A percentile compares a stretch with the other conserved stretches of the same genome.
Evolutionary conservation across 1,140 invertebrate species (phyloP).

Genomic region (Vollenhovia emeryi): DNA sequence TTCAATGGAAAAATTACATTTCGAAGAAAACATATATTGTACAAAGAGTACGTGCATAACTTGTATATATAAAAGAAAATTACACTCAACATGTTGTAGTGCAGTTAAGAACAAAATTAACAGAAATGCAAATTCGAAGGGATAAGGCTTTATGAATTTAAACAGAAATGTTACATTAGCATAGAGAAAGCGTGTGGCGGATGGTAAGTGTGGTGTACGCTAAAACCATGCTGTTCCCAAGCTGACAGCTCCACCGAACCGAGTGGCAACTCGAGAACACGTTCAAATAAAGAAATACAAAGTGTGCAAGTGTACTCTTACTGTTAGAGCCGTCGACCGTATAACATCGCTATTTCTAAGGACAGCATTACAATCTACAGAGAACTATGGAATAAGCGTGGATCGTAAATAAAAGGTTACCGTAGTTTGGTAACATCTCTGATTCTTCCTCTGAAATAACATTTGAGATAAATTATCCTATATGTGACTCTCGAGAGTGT

Average conservation of each 20-base stretch:
- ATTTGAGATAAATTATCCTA: conserved; percentile 77
- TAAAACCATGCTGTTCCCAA: conserved; percentile 32
- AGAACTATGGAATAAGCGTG: conserved; percentile 74
- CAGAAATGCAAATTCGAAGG: too few species aligned
- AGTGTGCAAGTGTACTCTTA: conserved; percentile 53
- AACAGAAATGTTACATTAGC: neutral
- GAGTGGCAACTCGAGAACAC: neutral
- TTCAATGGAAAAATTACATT: conserved; percentile 33
- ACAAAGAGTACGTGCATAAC: conserved; percentile 10
- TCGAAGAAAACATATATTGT: conserved; percentile 23
- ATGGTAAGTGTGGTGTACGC: conserved; percentile 15
- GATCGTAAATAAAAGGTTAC: conserved; percentile 82
- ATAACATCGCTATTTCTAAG: conserved; percentile 65
- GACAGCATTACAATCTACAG: conserved; percentile 61
- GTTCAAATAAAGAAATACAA: conserved; percentile 29
- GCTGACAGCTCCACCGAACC: neutral
- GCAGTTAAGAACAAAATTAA: conserved; percentile 3
- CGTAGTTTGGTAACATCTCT: conserved; percentile 85
- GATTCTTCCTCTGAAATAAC: conserved; percentile 85
- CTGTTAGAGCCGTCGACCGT: conserved; percentile 11
- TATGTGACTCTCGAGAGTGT: neutral
- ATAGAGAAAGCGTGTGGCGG: conserved; percentile 37
- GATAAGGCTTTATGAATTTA: too few species aligned
- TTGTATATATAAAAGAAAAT: conserved; percentile 15
- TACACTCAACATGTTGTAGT: conserved; percentile 30